Base-by-base conservation (phyloP, 2,888 invertebrate genomes). In the Allacma fusca region DNA sequence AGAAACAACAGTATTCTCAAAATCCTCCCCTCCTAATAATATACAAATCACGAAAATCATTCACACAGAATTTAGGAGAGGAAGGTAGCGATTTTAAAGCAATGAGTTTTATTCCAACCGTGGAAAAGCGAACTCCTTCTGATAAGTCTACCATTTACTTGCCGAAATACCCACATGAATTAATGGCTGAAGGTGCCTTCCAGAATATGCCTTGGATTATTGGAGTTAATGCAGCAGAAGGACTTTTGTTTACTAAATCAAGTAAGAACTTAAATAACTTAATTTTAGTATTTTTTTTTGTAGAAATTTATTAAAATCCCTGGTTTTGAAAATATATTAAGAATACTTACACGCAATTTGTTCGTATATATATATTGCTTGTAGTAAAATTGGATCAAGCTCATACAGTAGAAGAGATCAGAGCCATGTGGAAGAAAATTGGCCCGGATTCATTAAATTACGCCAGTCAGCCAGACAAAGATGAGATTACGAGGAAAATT, bases 71-170 rank as follows among this genome's bases (percentile, higher is more conserved):
- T 40, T 62, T 62, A 5, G 62, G 62, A 13, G 40, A 73, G 23
- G 29, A 19, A 13, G 59, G 23, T 7, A 23, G 23, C 59, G 59
- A 59, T 59, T 26, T 76, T 0, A 70, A n/a, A 64, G 62, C 71
- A 2, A 70, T 76, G 62, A 71, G 76, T 26, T 76, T 71, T 21
- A n/a, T 71, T 21, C 76, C 76, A 16, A 19, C 64, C 13, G 24
- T 76, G 1, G 76, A 76, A 29, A 40, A 57, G 1, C n/a, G 76
- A 62, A 5, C 16, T 1, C 1, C 62, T 7, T 57, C 76, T 0
- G 28, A 44, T 1, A 76, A 76, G 26, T 71, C 76, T 0, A 62
- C 26, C 1, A 71, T 70, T 40, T 70, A 24, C 16, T 23, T 76
- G 0, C 64, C 70, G 0, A 59, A 64, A 40, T 12, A 44, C 13